A percentile compares a stretch with the other conserved stretches of the same genome.
These are phyloP conservation scores for Bufotes viridis DNA, from an alignment of 2,797 vertebrate genomes.

Conservation along the genomic window DNA sequence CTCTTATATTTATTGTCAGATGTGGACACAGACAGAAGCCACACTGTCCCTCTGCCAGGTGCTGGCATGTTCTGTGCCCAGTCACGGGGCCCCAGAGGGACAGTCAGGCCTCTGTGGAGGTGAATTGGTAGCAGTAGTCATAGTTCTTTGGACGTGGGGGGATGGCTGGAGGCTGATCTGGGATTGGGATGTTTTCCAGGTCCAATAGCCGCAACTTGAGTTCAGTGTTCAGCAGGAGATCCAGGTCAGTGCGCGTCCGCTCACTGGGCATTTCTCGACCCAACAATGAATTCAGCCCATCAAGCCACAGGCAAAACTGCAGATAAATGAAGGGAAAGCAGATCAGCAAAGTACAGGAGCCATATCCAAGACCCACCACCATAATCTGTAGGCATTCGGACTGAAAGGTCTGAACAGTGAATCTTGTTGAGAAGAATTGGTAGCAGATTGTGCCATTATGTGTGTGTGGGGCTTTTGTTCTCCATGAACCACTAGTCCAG, in stretches of 20 bases:
- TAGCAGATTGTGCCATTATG: no score
- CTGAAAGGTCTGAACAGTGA: no score
- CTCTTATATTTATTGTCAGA: no score
- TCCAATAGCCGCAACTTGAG: constrained; percentile 95
- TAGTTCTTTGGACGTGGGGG: constrained; percentile 93
- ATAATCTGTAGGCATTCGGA: not conserved
- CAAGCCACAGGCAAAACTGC: constrained; percentile 95
- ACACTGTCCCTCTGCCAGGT: not conserved
- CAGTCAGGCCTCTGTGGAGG: constrained; percentile 76
- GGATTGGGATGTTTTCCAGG: constrained; percentile 93
- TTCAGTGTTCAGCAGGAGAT: constrained; percentile 95
- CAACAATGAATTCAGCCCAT: constrained; percentile 89
- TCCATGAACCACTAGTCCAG: no score
- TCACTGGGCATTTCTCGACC: constrained; percentile 92
- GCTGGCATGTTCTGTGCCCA: no score
- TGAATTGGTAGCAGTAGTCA: constrained; percentile 97
- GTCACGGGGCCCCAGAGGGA: not conserved
- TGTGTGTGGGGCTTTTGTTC: no score
- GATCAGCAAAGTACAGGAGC: not conserved
- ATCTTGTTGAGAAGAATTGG: no score
- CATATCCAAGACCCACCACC: not conserved
- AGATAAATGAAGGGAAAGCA: constrained; percentile 12
- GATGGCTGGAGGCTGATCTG: constrained; percentile 83
- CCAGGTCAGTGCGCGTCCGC: constrained; percentile 88
- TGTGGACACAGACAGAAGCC: no score